A percentile compares a stretch with the other conserved stretches of the same genome.
These are phyloP conservation scores for Rhynchonema sp. DNA, from an alignment of 2,888 invertebrate genomes.

Conservation along the genomic window DNA sequence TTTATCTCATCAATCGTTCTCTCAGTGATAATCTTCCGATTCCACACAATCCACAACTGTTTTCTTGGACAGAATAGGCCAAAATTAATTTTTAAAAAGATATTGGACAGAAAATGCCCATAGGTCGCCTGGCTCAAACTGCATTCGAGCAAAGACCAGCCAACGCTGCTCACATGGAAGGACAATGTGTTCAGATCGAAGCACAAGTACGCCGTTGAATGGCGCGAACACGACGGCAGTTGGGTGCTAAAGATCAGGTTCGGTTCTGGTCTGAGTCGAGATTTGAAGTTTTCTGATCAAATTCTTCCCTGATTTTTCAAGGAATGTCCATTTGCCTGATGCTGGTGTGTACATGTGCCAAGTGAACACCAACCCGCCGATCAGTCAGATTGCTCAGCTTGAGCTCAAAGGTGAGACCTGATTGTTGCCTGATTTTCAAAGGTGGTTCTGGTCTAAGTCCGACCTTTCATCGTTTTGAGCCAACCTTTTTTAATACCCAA, in stretches of 20 bases:
- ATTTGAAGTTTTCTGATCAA: no score
- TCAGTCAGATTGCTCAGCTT: neutral
- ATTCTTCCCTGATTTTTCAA: no score
- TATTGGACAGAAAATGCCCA: neutral
- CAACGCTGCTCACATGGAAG: neutral
- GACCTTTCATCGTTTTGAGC: no score
- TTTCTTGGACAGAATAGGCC: neutral
- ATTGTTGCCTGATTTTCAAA: no score
- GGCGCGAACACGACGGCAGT: neutral
- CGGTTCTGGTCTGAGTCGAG: no score
- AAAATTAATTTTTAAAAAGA: neutral
- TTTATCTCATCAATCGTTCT: neutral
- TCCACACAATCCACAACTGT: neutral
- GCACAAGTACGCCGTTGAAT: neutral
- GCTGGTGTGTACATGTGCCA: constrained; percentile 64
- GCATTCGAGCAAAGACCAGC: neutral
- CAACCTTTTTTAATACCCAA: no score
- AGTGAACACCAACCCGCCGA: constrained; percentile 7
- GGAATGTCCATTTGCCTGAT: constrained; percentile 63
- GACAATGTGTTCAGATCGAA: neutral
- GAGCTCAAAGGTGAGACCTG: constrained; percentile 1
- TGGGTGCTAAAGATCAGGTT: constrained; percentile 50
- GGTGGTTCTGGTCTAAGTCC: no score
- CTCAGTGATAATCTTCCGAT: no score
- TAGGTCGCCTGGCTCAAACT: neutral